Evolutionary conservation across 2,113 vertebrate genomes (phyloP).

Genomic region (Ammodytes dubius): DNA sequence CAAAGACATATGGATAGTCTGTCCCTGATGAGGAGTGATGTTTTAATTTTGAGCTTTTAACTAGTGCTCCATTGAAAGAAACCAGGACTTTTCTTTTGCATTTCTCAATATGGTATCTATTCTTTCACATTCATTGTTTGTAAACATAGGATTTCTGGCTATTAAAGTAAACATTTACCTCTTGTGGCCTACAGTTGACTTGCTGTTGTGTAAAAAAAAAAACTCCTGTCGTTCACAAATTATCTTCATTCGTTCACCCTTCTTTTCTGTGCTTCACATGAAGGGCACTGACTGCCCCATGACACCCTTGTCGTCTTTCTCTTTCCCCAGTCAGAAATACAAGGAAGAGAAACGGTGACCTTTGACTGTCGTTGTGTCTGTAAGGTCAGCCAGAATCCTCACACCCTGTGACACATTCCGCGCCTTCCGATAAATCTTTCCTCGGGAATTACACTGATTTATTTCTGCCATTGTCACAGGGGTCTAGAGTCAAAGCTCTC

Average conservation of each 20-base stretch:
- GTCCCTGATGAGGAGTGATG: not conserved
- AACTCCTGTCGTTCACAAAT: not conserved
- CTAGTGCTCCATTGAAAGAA: not conserved
- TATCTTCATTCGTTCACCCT: not conserved
- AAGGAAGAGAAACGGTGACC: slow-evolving; percentile 54
- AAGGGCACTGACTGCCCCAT: not conserved
- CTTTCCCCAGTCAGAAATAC: slow-evolving; percentile 7
- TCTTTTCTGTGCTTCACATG: slow-evolving; percentile 8
- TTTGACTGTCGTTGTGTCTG: slow-evolving; percentile 61
- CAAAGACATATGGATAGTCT: not conserved
- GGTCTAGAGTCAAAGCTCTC: slow-evolving; percentile 63
- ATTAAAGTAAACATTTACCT: slow-evolving; percentile 24
- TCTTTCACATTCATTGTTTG: not conserved
- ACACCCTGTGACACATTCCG: slow-evolving; percentile 62
- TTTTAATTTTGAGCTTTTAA: slow-evolving; percentile 1
- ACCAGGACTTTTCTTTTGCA: not conserved
- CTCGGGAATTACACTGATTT: slow-evolving; percentile 69
- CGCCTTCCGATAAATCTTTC: slow-evolving; percentile 67
- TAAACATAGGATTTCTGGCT: slow-evolving; percentile 3
- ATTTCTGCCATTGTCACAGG: slow-evolving; percentile 61
- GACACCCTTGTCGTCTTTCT: not conserved
- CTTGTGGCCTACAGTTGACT: not conserved
- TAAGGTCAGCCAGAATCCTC: slow-evolving; percentile 41
- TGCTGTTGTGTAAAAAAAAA: slow-evolving; percentile 18
- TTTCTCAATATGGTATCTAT: not conserved